Evolutionary conservation across 2,113 vertebrate genomes (phyloP).

Genomic region (Circaetus gallicus): DNA sequence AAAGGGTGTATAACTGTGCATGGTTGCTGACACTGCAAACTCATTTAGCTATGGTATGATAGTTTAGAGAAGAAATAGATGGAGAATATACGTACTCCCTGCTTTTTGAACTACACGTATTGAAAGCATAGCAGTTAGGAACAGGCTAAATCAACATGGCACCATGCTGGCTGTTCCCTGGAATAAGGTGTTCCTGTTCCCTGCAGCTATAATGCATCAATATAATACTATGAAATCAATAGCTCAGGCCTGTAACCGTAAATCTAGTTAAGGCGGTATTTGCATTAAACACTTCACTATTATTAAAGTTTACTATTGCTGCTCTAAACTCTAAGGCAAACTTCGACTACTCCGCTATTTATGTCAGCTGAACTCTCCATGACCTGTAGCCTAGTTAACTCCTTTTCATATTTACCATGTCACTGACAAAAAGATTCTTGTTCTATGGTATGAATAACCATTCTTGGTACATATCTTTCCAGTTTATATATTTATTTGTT

Average conservation of each 20-base stretch:
- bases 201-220: not conserved
- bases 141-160: not conserved
- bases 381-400: constrained; percentile 5
- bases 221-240: constrained; percentile 4
- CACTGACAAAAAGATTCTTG: not conserved
- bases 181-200: constrained; percentile 16
- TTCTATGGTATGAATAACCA: not conserved
- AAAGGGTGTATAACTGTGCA: not conserved
- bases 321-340: constrained; percentile 5
- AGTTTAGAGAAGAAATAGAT: not conserved
- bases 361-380: constrained; percentile 16
- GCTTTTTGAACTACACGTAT: not conserved
- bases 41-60: not conserved
- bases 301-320: constrained; percentile 8
- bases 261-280: not conserved
- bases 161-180: not conserved
- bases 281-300: constrained; percentile 9
- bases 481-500: not conserved
- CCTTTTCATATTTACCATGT: not conserved
- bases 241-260: not conserved
- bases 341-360: not conserved
- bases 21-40: not conserved
- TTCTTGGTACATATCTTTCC: not conserved
- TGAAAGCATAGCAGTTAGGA: not conserved
- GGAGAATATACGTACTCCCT: not conserved